Evolutionary conservation across 2,113 vertebrate species (phyloP).

Genomic region (Corydoras maculifer): DNA sequence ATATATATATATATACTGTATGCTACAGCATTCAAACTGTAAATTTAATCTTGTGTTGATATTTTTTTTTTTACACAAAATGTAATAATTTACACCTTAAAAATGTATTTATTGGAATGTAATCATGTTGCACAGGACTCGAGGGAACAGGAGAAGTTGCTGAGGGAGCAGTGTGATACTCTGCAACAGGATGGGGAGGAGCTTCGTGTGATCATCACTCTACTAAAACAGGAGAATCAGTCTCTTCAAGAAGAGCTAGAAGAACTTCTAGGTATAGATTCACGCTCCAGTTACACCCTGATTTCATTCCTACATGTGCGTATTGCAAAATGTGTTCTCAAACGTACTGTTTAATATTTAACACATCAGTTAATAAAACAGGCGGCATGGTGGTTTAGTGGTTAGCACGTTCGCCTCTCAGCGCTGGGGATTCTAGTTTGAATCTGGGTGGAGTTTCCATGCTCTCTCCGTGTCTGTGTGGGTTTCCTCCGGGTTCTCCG

Average conservation of each 20-base stretch:
- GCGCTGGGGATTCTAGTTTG: too few species aligned
- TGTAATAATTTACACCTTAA: neutral
- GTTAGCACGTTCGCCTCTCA: too few species aligned
- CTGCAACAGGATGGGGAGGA: conserved; percentile 50
- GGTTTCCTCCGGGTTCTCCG: too few species aligned
- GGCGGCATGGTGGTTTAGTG: too few species aligned
- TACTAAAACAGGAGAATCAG: conserved; percentile 68
- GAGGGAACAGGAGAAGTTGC: conserved; percentile 49
- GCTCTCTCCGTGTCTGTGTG: too few species aligned
- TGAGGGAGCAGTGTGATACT: conserved; percentile 48
- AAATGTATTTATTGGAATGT: neutral
- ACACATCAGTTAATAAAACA: too few species aligned
- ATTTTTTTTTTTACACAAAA: too few species aligned
- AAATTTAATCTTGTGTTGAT: too few species aligned
- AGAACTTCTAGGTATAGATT: conserved; percentile 46
- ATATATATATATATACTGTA: too few species aligned
- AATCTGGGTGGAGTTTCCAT: too few species aligned
- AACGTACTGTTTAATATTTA: neutral
- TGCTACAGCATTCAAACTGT: too few species aligned
- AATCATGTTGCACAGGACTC: conserved; percentile 48
- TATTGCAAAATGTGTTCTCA: neutral
- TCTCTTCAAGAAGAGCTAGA: conserved; percentile 53
- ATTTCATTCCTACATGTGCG: neutral
- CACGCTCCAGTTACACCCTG: neutral
- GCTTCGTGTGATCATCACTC: conserved; percentile 54